Evolutionary conservation across 2,888 invertebrate species (phyloP).

Genomic region (Mythimna vitellina): DNA sequence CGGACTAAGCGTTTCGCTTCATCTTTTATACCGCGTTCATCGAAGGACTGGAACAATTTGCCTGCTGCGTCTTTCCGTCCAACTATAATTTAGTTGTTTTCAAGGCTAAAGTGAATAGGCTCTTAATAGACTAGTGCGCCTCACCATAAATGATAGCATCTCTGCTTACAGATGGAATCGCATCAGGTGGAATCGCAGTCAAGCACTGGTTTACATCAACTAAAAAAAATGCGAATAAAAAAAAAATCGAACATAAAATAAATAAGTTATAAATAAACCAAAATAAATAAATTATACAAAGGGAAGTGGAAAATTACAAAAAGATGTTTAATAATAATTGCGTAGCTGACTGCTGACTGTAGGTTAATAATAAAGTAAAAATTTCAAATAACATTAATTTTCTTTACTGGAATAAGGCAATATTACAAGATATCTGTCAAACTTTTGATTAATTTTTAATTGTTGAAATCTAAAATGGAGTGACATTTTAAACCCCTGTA

Average conservation of each 20-base stretch:
- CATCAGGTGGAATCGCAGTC: no score
- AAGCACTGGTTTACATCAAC: no score
- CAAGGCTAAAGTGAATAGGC: no score
- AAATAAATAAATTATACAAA: not conserved
- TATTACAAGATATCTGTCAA: not conserved
- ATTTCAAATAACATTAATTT: not conserved
- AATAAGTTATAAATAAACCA: not conserved
- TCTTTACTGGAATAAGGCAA: not conserved
- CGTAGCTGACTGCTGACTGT: no score
- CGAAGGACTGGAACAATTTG: no score
- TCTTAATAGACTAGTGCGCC: no score
- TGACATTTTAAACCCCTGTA: constrained; percentile 10
- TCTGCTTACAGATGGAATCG: no score
- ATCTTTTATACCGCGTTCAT: no score
- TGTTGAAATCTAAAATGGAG: not conserved
- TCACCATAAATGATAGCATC: no score
- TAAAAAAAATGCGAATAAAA: not conserved
- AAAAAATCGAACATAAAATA: not conserved
- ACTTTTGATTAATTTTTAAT: not conserved
- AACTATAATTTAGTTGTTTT: no score
- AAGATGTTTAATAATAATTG: not conserved
- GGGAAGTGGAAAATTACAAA: not conserved
- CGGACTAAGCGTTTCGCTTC: no score
- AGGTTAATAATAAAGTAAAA: not conserved
- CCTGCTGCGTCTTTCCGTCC: no score